phyloP scores from a whole-genome alignment of 2,888 invertebrate species.

The Neria commutata region DNA sequence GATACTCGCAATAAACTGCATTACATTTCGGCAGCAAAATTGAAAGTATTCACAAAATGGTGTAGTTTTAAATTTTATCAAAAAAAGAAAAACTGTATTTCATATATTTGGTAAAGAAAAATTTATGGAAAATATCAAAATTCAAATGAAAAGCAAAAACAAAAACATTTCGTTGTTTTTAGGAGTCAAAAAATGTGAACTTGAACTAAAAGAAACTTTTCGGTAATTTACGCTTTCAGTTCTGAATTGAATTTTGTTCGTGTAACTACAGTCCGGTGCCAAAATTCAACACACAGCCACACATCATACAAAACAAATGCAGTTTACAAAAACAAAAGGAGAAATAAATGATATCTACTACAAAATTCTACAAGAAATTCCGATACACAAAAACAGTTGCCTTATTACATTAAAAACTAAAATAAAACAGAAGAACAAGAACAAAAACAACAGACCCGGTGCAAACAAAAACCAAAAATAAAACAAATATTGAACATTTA shows the following conservation, averaged over 20 bases:
- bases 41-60: slow-evolving; percentile 16
- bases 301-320: slow-evolving; percentile 25
- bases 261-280: no score
- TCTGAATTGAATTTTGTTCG: no score
- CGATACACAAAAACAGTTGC: slow-evolving; percentile 27
- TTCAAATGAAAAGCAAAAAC: slow-evolving; percentile 33
- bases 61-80: not conserved
- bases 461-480: slow-evolving; percentile 30
- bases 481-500: slow-evolving; percentile 35
- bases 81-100: slow-evolving; percentile 27
- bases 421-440: slow-evolving; percentile 22
- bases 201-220: slow-evolving; percentile 2
- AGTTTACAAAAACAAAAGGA: slow-evolving; percentile 34
- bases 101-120: slow-evolving; percentile 10
- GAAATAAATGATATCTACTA: no score
- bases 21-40: slow-evolving; percentile 41
- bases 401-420: slow-evolving; percentile 24
- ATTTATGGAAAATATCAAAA: slow-evolving; percentile 33
- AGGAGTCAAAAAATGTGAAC: slow-evolving; percentile 44
- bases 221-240: no score
- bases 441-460: slow-evolving; percentile 45
- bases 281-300: not conserved
- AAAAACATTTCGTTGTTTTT: slow-evolving; percentile 54
- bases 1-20: slow-evolving; percentile 47
- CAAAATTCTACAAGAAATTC: no score